Evolutionary conservation across 64 coral and sea anemone genomes (phyloP).

Genomic region (Porites australiensis): DNA sequence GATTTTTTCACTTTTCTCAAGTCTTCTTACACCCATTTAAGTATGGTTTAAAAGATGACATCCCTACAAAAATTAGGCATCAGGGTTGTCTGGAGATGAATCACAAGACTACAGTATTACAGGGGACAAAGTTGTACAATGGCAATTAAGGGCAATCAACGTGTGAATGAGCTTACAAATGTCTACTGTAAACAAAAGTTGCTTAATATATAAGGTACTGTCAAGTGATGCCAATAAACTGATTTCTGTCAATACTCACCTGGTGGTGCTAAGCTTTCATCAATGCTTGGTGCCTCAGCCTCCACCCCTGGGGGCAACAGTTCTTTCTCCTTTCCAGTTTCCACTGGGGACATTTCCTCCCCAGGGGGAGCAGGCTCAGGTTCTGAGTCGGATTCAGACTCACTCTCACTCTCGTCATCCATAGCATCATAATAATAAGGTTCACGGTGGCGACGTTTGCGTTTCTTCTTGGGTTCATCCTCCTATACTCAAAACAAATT

Average conservation of each 20-base stretch:
- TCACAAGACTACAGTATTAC: too few species aligned
- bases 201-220: too few species aligned
- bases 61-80: too few species aligned
- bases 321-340: conserved; percentile 70
- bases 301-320: conserved; percentile 75
- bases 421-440: conserved; percentile 94
- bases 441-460: conserved; percentile 88
- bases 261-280: conserved; percentile 45
- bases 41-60: too few species aligned
- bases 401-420: conserved; percentile 92
- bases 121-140: too few species aligned
- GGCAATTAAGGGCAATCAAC: too few species aligned
- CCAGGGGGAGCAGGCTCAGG: conserved; percentile 92
- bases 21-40: too few species aligned
- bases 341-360: conserved; percentile 80
- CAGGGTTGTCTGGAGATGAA: too few species aligned
- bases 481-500: conserved; percentile 5
- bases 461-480: conserved; percentile 79
- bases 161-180: too few species aligned
- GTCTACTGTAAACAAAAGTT: too few species aligned
- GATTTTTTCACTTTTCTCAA: too few species aligned
- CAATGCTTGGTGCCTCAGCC: conserved; percentile 46
- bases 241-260: conserved; percentile 5
- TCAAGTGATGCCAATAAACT: too few species aligned
- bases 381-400: conserved; percentile 94